These are phyloP conservation scores for Erethizon dorsatum DNA, from an alignment of 2,797 vertebrate species.

Conservation along the genomic window DNA sequence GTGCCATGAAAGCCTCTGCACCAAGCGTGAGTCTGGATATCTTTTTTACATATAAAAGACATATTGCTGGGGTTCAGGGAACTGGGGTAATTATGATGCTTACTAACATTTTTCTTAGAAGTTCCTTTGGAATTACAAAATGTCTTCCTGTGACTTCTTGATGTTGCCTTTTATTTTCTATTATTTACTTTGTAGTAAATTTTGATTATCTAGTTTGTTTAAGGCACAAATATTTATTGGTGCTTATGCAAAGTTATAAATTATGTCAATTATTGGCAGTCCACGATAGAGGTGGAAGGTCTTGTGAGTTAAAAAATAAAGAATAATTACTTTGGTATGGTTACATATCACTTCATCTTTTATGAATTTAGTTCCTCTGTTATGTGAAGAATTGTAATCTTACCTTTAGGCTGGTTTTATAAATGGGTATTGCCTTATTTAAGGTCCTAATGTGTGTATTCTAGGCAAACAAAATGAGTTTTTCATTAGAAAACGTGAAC, in stretches of 20 bases:
- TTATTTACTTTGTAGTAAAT: constrained; percentile 62
- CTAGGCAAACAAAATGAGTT: constrained; percentile 55
- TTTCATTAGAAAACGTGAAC: constrained; percentile 68
- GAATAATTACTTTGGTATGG: constrained; percentile 57
- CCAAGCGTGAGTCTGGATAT: not conserved
- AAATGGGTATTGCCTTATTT: constrained; percentile 68
- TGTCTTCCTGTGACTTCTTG: not conserved
- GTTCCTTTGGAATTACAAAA: not conserved
- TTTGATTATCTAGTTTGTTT: constrained; percentile 71
- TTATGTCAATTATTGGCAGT: constrained; percentile 65
- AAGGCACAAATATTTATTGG: constrained; percentile 64
- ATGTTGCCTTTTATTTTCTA: constrained; percentile 55
- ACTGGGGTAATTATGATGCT: not conserved
- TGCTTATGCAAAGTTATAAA: constrained; percentile 71
- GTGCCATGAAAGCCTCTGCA: not conserved
- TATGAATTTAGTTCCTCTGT: constrained; percentile 66
- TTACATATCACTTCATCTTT: constrained; percentile 66
- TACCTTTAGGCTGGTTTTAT: constrained; percentile 66
- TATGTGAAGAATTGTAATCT: constrained; percentile 71
- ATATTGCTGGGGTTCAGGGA: not conserved
- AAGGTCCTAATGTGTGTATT: constrained; percentile 55
- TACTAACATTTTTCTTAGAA: not conserved
- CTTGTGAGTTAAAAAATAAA: constrained; percentile 43
- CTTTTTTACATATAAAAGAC: not conserved
- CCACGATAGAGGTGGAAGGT: constrained; percentile 58